Evolutionary conservation across 64 coral and sea anemone species (phyloP), one percentile per base, ranked within the genome.

Genomic region (Pachyseris speciosa): DNA sequence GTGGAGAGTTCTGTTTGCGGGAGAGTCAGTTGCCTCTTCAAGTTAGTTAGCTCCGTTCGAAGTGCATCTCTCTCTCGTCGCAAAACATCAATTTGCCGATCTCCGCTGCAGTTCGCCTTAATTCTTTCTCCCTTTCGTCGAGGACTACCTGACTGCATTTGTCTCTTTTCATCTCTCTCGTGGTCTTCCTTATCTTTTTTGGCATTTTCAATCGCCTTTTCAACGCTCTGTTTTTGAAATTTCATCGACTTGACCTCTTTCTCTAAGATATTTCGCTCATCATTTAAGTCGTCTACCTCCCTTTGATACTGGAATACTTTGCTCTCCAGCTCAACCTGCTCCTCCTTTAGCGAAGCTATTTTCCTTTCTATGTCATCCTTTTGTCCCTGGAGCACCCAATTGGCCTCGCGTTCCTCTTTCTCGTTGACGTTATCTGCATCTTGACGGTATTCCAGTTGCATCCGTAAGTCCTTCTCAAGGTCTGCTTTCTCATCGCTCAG

Each of bases 11-110:
- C 45, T 7, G 84, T 72, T 69, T 93, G 72, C 61, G 81, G 72
- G 0, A 80, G 36, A 1, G 69, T 29, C 22, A 88, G 48, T 71
- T 93, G 47, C 68, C 60, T 81, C 30, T 84, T 93, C 7, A 94
- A 38, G 12, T 44, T 79, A 1, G 37, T 11, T 49, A 95, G 12
- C 27, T 95, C 94, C 28, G 8, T 61, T n/a, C 72, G 91, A n/a
- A 95, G 59, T 28, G 59, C 58, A 20, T 97, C 95, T n/a, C 86
- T 93, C 31, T 97, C 79, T 7, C 93, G 70, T 44, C 42, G 58
- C 47, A 93, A 7, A n/a, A 31, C 64, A 34, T 80, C 24, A 36
- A 93, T 38, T 45, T 93, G 69, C 15, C 94, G 77, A 10, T 85
- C 86, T 30, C 38, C 69, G 13, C 27, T 86, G 17, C 86, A 67